Conservation (phyloP, 2,797 vertebrate species). For the Gallinago stenura region DNA sequence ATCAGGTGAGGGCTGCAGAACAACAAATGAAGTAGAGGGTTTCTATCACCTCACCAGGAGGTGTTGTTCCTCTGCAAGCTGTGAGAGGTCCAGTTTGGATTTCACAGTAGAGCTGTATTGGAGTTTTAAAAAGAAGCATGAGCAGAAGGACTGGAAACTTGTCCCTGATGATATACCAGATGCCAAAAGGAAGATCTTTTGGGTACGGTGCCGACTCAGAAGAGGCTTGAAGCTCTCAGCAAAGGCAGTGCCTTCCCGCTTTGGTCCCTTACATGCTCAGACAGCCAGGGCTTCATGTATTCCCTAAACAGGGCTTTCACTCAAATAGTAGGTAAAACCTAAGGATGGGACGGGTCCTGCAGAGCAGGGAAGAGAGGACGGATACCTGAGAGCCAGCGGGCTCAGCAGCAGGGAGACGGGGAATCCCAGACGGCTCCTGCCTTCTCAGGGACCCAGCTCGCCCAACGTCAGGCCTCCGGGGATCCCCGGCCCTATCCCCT, state of each 20-base stretch:
- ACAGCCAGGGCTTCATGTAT: not conserved
- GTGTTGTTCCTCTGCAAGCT: not conserved
- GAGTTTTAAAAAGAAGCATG: not conserved
- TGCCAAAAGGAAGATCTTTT: not conserved
- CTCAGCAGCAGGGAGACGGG: not conserved
- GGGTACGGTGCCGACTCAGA: not conserved
- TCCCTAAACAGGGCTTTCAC: not conserved
- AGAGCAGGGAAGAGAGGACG: not conserved
- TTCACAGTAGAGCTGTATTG: not conserved
- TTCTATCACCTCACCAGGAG: not conserved
- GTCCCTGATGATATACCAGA: not conserved
- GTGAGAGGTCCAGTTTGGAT: not conserved
- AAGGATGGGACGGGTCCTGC: not conserved
- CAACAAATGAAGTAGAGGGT: not conserved
- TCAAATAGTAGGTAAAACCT: not conserved
- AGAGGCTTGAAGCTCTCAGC: not conserved
- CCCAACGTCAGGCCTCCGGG: accelerated
- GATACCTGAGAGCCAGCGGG: not conserved
- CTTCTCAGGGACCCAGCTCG: not conserved
- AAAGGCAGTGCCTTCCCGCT: not conserved
- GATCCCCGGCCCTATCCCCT: not conserved
- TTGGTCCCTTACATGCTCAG: not conserved
- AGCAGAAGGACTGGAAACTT: not conserved
- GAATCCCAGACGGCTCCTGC: not conserved
- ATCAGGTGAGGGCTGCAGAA: not conserved